Evolutionary conservation across 2,888 invertebrate genomes (phyloP).

Genomic region (Cheilosia scutellata): DNA sequence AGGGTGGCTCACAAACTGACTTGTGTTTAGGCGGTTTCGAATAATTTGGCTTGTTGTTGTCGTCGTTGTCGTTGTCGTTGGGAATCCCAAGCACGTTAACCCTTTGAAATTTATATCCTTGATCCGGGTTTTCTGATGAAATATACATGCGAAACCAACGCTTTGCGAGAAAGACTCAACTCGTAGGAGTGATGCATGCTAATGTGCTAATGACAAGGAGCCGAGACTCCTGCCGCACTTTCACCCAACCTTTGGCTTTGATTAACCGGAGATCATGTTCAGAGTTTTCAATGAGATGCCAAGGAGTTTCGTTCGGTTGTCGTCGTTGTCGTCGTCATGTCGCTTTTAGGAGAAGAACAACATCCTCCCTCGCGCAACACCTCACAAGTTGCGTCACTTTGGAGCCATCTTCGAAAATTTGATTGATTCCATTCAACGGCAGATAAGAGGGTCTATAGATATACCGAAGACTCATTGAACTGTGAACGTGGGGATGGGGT

Average conservation of each 20-base stretch:
- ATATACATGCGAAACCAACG: constrained; percentile 45
- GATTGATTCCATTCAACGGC: constrained; percentile 60
- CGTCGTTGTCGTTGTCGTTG: constrained; percentile 44
- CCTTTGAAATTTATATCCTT: constrained; percentile 76
- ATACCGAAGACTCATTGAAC: constrained; percentile 28
- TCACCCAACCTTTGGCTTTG: constrained; percentile 64
- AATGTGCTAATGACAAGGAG: constrained; percentile 74
- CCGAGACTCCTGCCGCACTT: constrained; percentile 27
- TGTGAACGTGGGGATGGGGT: constrained; percentile 12
- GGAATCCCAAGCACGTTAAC: constrained; percentile 72
- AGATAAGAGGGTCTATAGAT: constrained; percentile 20
- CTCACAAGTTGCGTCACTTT: constrained; percentile 13
- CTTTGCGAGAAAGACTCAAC: constrained; percentile 42
- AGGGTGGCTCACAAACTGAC: constrained; percentile 16
- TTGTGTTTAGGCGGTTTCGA: constrained; percentile 64
- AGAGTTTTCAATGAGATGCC: constrained; percentile 59
- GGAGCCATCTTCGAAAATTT: constrained; percentile 26
- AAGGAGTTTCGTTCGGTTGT: constrained; percentile 40
- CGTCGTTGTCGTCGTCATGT: constrained; percentile 9
- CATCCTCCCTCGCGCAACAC: not conserved
- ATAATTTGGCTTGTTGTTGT: constrained; percentile 64
- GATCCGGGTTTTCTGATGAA: constrained; percentile 62
- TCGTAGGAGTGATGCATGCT: constrained; percentile 66
- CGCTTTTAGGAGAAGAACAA: constrained; percentile 2
- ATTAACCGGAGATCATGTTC: constrained; percentile 67